These are phyloP conservation scores for Atrichornis clamosus DNA, from an alignment of 2,113 vertebrate genomes.

Conservation along the genomic window DNA sequence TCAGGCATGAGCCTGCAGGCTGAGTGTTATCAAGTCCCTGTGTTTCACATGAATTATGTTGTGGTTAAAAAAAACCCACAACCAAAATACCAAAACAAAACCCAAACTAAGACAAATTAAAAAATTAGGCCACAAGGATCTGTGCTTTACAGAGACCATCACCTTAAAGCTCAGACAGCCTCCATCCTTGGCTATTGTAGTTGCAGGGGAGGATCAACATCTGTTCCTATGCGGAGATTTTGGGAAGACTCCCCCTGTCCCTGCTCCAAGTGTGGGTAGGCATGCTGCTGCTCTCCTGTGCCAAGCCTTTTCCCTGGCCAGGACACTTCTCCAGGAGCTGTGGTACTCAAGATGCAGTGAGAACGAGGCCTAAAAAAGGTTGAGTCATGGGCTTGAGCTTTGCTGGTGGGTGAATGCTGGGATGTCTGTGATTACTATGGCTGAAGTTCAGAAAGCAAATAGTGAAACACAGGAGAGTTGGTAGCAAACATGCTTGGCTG, in stretches of 20 bases:
- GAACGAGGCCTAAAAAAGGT: neutral
- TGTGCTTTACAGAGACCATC: neutral
- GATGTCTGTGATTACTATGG: neutral
- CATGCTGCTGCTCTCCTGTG: neutral
- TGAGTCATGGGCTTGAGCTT: neutral
- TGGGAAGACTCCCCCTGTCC: neutral
- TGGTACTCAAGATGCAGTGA: neutral
- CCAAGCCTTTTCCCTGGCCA: neutral
- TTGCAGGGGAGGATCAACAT: neutral
- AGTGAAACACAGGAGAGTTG: neutral
- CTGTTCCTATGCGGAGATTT: neutral
- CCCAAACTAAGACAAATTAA: neutral
- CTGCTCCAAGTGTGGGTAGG: too few relatives aligned
- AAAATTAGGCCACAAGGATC: neutral
- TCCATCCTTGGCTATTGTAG: neutral
- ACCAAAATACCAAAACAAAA: rapidly evolving
- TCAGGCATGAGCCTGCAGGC: neutral
- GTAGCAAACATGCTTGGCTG: neutral
- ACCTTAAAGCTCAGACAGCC: neutral
- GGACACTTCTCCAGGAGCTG: neutral
- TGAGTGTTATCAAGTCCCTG: neutral
- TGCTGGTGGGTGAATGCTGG: neutral
- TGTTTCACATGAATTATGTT: neutral
- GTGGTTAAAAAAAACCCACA: neutral
- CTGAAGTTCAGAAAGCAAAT: neutral